Evolutionary conservation across 2,888 invertebrate species (phyloP).

Genomic region (Heliconius sara): DNA sequence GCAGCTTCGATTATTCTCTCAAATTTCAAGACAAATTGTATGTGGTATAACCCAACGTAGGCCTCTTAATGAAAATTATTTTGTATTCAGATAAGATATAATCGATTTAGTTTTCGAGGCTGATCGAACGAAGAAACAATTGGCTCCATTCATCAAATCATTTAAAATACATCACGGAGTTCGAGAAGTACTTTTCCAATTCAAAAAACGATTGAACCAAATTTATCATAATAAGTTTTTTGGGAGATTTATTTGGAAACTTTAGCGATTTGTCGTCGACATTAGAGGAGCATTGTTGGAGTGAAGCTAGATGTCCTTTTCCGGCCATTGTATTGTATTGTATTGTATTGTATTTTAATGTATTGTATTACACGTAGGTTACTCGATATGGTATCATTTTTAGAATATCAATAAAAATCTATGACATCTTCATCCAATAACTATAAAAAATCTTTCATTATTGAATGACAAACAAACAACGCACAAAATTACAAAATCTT

Average conservation of each 20-base stretch:
- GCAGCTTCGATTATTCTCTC: too few relatives aligned
- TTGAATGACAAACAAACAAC: too few relatives aligned
- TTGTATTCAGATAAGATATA: neutral
- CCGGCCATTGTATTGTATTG: neutral
- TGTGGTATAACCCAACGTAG: too few relatives aligned
- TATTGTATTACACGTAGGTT: too few relatives aligned
- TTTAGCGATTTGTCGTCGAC: constrained; percentile 8
- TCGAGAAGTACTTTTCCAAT: constrained; percentile 11
- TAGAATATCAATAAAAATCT: too few relatives aligned
- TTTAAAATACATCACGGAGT: constrained; percentile 18
- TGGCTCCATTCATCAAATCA: neutral
- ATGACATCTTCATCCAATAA: neutral
- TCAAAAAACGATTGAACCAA: constrained; percentile 18
- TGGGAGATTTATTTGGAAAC: constrained; percentile 4
- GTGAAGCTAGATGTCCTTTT: neutral
- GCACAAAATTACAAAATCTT: too few relatives aligned
- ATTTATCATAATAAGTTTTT: constrained; percentile 16
- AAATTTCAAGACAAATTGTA: too few relatives aligned
- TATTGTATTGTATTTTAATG: neutral
- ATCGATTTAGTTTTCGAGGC: neutral
- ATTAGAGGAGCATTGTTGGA: neutral
- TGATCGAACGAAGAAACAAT: constrained; percentile 4
- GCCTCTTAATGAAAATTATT: too few relatives aligned
- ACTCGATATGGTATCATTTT: neutral
- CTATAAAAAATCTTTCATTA: too few relatives aligned